Evolutionary conservation across 2,113 vertebrate genomes (phyloP).

Genomic region (Podiceps cristatus): DNA sequence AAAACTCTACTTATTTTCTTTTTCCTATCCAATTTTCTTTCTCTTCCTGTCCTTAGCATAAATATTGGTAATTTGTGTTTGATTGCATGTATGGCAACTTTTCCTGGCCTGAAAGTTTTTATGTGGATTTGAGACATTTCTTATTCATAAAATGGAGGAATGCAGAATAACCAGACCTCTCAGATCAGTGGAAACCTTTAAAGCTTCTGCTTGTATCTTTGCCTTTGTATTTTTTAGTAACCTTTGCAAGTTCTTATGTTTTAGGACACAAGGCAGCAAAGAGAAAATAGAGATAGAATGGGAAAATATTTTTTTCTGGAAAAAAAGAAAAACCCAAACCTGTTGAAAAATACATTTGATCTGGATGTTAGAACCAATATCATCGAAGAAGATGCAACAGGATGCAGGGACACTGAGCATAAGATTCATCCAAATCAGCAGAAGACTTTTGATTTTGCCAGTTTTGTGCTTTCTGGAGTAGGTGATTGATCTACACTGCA

Average conservation of each 20-base stretch:
- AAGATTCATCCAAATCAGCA: neutral
- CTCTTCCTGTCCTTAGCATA: neutral
- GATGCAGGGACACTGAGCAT: neutral
- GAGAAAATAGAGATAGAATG: neutral
- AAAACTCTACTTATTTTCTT: neutral
- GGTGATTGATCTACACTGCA: neutral
- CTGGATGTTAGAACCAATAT: neutral
- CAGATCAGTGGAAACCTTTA: neutral
- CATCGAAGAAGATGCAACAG: neutral
- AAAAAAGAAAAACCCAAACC: neutral
- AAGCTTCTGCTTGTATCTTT: neutral
- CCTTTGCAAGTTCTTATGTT: neutral
- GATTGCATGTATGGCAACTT: neutral
- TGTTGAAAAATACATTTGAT: neutral
- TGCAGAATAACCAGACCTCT: neutral
- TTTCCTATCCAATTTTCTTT: neutral
- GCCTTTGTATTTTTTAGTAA: neutral
- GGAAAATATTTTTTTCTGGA: neutral
- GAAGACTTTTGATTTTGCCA: neutral
- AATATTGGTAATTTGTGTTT: neutral
- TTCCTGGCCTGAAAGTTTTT: neutral
- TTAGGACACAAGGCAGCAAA: neutral
- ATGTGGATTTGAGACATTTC: neutral
- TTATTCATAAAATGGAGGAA: neutral
- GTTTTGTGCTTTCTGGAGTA: neutral